Percentiles rank a stretch among this genome's conserved stretches.
phyloP scores from a whole-genome alignment of 1,140 invertebrate species.

The Macrocentrus cingulum region DNA sequence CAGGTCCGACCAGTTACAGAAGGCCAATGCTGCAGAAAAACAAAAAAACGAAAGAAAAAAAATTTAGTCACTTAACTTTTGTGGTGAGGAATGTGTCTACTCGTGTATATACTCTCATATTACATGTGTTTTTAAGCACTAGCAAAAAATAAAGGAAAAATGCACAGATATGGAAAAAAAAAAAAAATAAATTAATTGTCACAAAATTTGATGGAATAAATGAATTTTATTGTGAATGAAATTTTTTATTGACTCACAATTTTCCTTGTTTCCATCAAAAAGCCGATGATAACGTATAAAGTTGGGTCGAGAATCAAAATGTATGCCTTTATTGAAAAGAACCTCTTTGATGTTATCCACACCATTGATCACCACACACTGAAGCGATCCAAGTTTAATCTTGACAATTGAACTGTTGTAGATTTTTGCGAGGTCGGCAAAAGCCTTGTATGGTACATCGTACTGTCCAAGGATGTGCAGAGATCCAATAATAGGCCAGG shows the following conservation, averaged over 20 bases:
- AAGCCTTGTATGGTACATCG: constrained; percentile 67
- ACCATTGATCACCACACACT: constrained; percentile 68
- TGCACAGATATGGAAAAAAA: neutral
- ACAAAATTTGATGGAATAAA: neutral
- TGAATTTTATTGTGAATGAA: neutral
- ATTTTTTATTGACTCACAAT: constrained; percentile 64
- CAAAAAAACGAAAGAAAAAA: constrained; percentile 24
- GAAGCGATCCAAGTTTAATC: constrained; percentile 63
- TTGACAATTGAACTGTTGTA: constrained; percentile 63
- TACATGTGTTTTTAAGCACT: too few species aligned
- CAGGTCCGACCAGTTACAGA: constrained; percentile 83
- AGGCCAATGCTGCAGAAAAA: constrained; percentile 73
- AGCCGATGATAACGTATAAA: constrained; percentile 66
- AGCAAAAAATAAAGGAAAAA: neutral
- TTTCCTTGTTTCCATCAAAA: constrained; percentile 68
- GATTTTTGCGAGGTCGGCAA: constrained; percentile 59
- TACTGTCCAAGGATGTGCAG: constrained; percentile 64
- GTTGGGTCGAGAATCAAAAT: constrained; percentile 69
- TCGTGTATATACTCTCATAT: too few species aligned
- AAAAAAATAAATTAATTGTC: neutral
- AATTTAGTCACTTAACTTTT: neutral
- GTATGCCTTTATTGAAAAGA: constrained; percentile 62
- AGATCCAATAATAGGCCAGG: constrained; percentile 65
- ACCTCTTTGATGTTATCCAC: constrained; percentile 67
- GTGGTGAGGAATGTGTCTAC: neutral